These are phyloP conservation scores for Nebria salina DNA, from an alignment of 2,888 invertebrate genomes.

Conservation along the genomic window DNA sequence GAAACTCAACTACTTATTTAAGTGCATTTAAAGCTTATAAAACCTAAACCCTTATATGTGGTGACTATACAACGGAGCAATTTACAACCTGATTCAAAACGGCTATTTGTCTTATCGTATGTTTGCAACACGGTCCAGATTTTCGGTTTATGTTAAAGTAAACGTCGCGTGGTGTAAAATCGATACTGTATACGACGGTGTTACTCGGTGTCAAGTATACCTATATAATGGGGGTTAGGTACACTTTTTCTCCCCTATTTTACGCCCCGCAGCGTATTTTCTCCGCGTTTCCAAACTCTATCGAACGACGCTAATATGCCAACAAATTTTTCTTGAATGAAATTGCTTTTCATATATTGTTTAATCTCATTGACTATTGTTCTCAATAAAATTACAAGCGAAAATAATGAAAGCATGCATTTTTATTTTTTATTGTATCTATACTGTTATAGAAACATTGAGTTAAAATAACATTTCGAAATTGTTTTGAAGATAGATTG, in stretches of 20 bases:
- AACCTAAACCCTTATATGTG: neutral
- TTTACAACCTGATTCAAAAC: slow-evolving; percentile 1
- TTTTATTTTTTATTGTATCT: neutral
- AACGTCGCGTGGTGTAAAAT: slow-evolving; percentile 13
- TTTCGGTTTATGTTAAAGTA: slow-evolving; percentile 1
- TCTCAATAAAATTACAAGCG: neutral
- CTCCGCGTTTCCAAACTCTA: neutral
- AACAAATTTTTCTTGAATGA: slow-evolving; percentile 24
- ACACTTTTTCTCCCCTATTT: neutral
- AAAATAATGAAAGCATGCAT: neutral
- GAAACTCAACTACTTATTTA: neutral
- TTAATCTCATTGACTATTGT: slow-evolving; percentile 28
- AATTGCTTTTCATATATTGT: neutral
- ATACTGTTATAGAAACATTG: neutral
- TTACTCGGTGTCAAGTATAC: slow-evolving; percentile 23
- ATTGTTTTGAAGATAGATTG: neutral
- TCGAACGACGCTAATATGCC: slow-evolving; percentile 28
- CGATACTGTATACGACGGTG: slow-evolving; percentile 9
- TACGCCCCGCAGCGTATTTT: neutral
- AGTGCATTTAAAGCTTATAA: neutral
- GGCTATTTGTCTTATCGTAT: slow-evolving; percentile 1
- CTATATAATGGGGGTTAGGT: neutral
- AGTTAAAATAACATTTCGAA: neutral
- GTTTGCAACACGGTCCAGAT: neutral
- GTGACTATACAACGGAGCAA: neutral